phyloP scores from a whole-genome alignment of 92 coral and sea anemone genomes.

The Blastomussa wellsi region DNA sequence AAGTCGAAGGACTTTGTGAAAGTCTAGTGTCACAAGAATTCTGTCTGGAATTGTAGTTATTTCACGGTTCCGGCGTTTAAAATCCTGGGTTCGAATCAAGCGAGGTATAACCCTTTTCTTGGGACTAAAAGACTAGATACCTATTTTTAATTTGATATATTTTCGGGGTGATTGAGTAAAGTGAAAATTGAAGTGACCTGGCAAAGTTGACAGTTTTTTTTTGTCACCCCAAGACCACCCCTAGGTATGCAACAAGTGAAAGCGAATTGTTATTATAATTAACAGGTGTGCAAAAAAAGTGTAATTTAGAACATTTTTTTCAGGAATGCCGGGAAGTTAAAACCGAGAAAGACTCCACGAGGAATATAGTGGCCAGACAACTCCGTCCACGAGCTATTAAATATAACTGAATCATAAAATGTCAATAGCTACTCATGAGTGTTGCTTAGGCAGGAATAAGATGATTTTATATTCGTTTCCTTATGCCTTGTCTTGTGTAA shows the following conservation, averaged over 20 bases:
- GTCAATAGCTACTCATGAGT: not conserved
- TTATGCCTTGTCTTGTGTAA: not conserved
- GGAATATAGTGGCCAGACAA: conserved; percentile 74
- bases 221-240: no score
- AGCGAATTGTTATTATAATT: not conserved
- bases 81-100: not conserved
- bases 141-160: no score
- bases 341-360: conserved; percentile 44
- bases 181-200: not conserved
- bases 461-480: not conserved
- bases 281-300: not conserved
- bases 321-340: conserved; percentile 33
- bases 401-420: conserved; percentile 32
- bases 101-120: not conserved
- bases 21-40: no score
- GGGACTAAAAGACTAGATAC: no score
- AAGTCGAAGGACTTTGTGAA: no score
- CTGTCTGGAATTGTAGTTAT: not conserved
- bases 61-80: not conserved
- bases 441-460: not conserved
- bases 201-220: not conserved
- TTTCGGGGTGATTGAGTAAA: no score
- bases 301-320: not conserved
- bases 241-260: not conserved
- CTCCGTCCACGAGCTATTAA: conserved; percentile 76